Base-by-base conservation (phyloP, 2,797 vertebrate species). In the Sphaeramia orbicularis region DNA sequence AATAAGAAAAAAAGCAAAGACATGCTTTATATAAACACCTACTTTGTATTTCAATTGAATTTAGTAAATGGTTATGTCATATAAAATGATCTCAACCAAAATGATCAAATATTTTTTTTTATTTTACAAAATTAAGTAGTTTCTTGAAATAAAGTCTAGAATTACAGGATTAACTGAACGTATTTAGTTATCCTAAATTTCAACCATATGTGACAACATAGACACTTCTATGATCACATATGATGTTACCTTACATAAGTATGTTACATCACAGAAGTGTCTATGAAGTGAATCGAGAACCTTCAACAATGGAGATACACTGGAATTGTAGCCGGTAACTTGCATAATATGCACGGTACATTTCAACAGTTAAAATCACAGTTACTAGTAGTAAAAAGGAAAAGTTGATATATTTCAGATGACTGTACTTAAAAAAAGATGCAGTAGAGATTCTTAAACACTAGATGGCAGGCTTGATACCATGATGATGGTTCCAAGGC, bases 401-500 rank as follows among this genome's bases (percentile, higher is more conserved):
- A 24, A 21, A 24, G 24, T 24, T 24, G 21, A 24, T 24, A 24
- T 4, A 24, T 21, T 24, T 24, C 21, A 24, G 21, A 24, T 24
- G 21, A 11, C 10, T 40, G 38, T 14, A 40, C 14, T 40, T 14
- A 40, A 14, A 40, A 40, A 11, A 15, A 10, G 16, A 12, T 75
- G 77, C 74, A 77, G 54, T 80, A 40, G 10, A 0, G 0, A 0
- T 8, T 14, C 6, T 47, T 11, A 4, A 56, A 59, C 92, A 91
- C 89, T 86, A 92, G 92, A 90, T 92, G 92, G 76, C 85, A 91
- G 69, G 6, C 76, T 92, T 86, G 81, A 18, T 62, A 62, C 79
- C 60, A 14, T 45, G 65, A 81, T 77, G 0, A 45, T 18, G 15
- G 7, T 35, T 47, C 62, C 5, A 47, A 65, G 36, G 9, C 10